Evolutionary conservation across 2,888 invertebrate species (phyloP).

Genomic region (Itoplectis maculator): DNA sequence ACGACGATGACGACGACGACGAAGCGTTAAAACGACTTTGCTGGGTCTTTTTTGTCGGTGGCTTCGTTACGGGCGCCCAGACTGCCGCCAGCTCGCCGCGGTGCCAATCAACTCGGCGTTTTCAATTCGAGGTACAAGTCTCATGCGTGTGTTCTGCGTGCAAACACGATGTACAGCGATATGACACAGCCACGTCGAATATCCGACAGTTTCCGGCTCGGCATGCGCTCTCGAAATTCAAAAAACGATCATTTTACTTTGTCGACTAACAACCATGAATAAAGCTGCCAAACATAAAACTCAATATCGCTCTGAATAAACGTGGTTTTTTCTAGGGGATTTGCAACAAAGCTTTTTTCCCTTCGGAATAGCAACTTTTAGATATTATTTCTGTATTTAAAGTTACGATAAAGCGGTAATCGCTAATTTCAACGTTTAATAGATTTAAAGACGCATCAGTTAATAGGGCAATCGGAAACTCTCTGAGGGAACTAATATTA

Average conservation of each 20-base stretch:
- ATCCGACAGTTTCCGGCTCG: not conserved
- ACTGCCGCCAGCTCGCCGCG: slow-evolving; percentile 44
- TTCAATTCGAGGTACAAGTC: slow-evolving; percentile 55
- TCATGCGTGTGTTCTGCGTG: slow-evolving; percentile 10
- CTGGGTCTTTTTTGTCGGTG: slow-evolving; percentile 20
- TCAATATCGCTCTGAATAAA: not conserved
- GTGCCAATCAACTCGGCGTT: slow-evolving; percentile 56
- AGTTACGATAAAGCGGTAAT: too few relatives aligned
- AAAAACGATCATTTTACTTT: not conserved
- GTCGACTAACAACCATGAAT: not conserved
- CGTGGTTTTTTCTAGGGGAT: not conserved
- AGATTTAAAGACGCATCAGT: too few relatives aligned
- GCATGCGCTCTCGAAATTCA: not conserved
- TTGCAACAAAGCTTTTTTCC: not conserved
- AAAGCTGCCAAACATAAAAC: not conserved
- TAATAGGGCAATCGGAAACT: too few relatives aligned
- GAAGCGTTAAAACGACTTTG: not conserved
- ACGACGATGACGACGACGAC: not conserved
- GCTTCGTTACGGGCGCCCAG: slow-evolving; percentile 39
- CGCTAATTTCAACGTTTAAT: too few relatives aligned
- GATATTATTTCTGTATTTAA: too few relatives aligned
- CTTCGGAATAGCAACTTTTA: too few relatives aligned
- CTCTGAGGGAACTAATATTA: too few relatives aligned
- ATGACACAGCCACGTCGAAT: not conserved
- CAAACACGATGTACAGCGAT: not conserved